phyloP scores from a whole-genome alignment of 1,140 invertebrate species.

The Steinernema feltiae region DNA sequence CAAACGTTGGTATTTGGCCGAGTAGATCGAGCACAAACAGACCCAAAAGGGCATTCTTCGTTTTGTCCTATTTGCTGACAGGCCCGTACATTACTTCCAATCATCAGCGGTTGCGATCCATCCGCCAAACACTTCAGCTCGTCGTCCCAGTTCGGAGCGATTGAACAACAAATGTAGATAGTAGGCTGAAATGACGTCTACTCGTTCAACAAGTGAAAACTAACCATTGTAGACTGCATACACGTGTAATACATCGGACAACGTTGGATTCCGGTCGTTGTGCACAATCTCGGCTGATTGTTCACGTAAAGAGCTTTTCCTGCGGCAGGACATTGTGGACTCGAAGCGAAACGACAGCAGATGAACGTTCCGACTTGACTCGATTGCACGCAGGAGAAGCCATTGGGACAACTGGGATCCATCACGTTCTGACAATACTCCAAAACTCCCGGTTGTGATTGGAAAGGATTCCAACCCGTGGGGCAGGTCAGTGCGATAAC shows the following conservation, averaged over 20 bases:
- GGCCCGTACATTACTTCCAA: conserved; percentile 16
- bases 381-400: conserved; percentile 27
- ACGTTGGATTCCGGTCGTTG: conserved; percentile 18
- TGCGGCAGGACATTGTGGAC: conserved; percentile 31
- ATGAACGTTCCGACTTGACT: conserved; percentile 39
- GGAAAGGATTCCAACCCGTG: conserved; percentile 25
- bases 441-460: background rate
- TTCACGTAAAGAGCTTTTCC: conserved; percentile 40
- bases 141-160: background rate
- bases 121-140: background rate
- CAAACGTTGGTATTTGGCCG: conserved; percentile 24
- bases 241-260: conserved; percentile 43
- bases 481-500: conserved; percentile 16
- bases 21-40: conserved; percentile 23
- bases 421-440: conserved; percentile 11
- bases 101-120: conserved; percentile 17
- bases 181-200: conserved; percentile 29
- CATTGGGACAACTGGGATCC: conserved; percentile 19
- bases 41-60: conserved; percentile 17
- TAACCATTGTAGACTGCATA: conserved; percentile 27
- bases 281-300: conserved; percentile 39
- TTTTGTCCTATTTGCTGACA: background rate
- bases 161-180: conserved; percentile 48
- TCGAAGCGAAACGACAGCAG: conserved; percentile 41
- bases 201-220: background rate